These are phyloP conservation scores for Volucella zonaria DNA, from an alignment of 2,888 invertebrate genomes.

Conservation along the genomic window DNA sequence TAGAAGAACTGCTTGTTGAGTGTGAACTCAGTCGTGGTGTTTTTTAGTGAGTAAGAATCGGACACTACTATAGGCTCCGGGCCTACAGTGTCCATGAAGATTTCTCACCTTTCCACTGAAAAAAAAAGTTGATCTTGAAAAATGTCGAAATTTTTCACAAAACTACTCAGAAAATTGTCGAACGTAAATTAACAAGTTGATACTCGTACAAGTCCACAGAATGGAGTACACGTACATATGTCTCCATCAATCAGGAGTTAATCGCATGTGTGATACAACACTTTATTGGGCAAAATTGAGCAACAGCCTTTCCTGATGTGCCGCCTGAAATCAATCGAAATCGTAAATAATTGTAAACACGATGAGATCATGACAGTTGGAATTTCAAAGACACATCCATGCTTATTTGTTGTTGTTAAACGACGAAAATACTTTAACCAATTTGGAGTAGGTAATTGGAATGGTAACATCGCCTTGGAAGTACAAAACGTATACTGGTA, in stretches of 20 bases:
- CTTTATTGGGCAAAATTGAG: constrained; percentile 15
- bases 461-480: neutral
- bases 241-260: constrained; percentile 64
- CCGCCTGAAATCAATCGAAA: constrained; percentile 62
- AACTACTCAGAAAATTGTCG: too few species aligned
- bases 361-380: constrained; percentile 23
- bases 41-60: too few species aligned
- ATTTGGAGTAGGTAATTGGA: constrained; percentile 36
- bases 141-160: constrained; percentile 35
- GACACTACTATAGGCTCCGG: too few species aligned
- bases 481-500: constrained; percentile 35
- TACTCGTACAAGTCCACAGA: constrained; percentile 43
- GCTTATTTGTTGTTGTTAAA: constrained; percentile 54
- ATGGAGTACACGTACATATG: constrained; percentile 32
- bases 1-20: too few species aligned
- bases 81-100: too few species aligned
- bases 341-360: constrained; percentile 59
- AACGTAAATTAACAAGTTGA: constrained; percentile 31
- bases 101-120: too few species aligned
- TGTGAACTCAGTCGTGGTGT: too few species aligned
- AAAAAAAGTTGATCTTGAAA: constrained; percentile 21
- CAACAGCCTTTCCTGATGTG: constrained; percentile 13
- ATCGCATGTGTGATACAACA: constrained; percentile 32
- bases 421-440: constrained; percentile 37
- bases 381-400: constrained; percentile 33